Evolutionary conservation across 92 coral and sea anemone genomes (phyloP), one percentile per base, ranked within the genome.

Genomic region (Scolanthus callimorphus): DNA sequence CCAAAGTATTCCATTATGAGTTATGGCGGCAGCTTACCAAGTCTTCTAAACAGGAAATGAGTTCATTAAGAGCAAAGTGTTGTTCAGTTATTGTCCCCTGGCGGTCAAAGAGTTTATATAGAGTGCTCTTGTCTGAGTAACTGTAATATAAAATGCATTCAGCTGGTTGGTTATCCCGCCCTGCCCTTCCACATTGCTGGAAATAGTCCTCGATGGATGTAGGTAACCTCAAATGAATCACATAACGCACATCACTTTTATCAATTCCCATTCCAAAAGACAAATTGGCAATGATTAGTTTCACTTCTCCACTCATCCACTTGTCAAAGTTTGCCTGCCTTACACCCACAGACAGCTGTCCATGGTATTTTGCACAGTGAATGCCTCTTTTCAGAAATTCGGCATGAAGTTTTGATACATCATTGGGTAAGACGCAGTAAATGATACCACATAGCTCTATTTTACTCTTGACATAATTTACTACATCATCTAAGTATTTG

Each of bases 261-360:
- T 63, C 59, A 0, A 63, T 63, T 17, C 70, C 70, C 70, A 63
- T 63, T 11, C 70, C 70, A 63, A 63, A 63, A 13, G 70, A 49
- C 1, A 58, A 27, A 17, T 49, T 63, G 17, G 70, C 70, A 25
- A 59, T 17, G 3, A 59, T 59, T 2, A 34, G 4, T 12, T 34
- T 21, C 1, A 39, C 65, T 39, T 59, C 51, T 4, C 51, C 30
- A 20, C 22, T 3, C 65, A 59, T 34, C 65, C 65, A 59, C 20
- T 59, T 59, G 2, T 23, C 28, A 22, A 17, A 20, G 25, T 50
- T 59, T 2, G 27, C 3, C 2, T 27, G 15, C 13, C 39, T 59
- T 1, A 24, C 51, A 19, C 39, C 51, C 2, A 31, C 51, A 15
- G 65, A 59, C 29, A 59, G 29, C 20, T 59, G 65, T 10, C 65